Evolutionary conservation across 2,113 vertebrate species (phyloP).

Genomic region (Paramormyrops kingsleyae): DNA sequence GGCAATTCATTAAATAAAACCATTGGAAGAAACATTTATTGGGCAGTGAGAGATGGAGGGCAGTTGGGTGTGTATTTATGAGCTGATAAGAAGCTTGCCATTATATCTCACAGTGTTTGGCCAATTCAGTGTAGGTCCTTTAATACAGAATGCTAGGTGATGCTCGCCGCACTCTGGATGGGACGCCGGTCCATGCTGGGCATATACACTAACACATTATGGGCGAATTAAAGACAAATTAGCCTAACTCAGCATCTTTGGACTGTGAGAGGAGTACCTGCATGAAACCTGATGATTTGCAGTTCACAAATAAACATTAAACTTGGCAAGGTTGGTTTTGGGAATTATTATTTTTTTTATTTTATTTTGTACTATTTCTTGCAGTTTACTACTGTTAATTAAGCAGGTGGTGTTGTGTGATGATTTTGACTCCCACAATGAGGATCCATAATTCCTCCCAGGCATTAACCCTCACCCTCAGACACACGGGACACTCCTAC

Average conservation of each 20-base stretch:
- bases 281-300: not conserved
- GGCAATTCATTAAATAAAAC: not conserved
- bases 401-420: not conserved
- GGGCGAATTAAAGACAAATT: not conserved
- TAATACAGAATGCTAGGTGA: not conserved
- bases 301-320: not conserved
- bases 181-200: not conserved
- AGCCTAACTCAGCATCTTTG: not conserved
- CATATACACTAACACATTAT: not conserved
- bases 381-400: not conserved
- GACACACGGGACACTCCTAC: not conserved
- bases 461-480: not conserved
- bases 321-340: not conserved
- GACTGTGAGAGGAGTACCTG: not conserved
- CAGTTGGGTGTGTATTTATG: not conserved
- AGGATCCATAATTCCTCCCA: not conserved
- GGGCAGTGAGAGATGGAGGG: not conserved
- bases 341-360: not conserved
- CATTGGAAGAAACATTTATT: not conserved
- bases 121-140: not conserved
- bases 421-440: not conserved
- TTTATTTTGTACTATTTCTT: not conserved
- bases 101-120: not conserved
- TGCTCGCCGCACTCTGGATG: not conserved
- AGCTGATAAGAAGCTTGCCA: not conserved